phyloP scores from a whole-genome alignment of 1,140 invertebrate genomes.

The Chlorops oryzae region DNA sequence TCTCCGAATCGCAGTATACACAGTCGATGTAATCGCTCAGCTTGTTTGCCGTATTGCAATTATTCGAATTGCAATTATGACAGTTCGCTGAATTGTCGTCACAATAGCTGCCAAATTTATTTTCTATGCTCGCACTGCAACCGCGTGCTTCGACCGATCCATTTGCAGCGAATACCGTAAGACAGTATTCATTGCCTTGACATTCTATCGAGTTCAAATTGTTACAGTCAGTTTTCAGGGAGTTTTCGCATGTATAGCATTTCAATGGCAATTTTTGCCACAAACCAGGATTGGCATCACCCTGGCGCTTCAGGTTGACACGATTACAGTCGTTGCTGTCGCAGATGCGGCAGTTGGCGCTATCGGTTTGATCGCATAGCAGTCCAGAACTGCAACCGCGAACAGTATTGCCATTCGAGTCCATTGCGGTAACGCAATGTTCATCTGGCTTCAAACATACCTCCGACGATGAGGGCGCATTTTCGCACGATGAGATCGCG shows the following conservation, averaged over 20 bases:
- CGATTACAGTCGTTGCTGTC: slow-evolving; percentile 26
- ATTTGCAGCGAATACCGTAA: slow-evolving; percentile 27
- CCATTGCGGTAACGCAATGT: slow-evolving; percentile 23
- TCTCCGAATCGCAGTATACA: slow-evolving; percentile 29
- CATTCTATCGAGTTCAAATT: slow-evolving; percentile 10
- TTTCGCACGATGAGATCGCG: slow-evolving; percentile 19
- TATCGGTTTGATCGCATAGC: slow-evolving; percentile 15
- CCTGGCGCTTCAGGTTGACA: slow-evolving; percentile 25
- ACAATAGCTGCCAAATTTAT: slow-evolving; percentile 23
- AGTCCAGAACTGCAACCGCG: slow-evolving; percentile 31
- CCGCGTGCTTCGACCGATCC: slow-evolving; percentile 26
- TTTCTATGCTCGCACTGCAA: slow-evolving; percentile 31
- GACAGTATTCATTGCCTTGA: slow-evolving; percentile 29
- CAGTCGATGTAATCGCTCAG: slow-evolving; percentile 24
- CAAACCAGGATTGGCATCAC: slow-evolving; percentile 28
- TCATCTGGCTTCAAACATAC: slow-evolving; percentile 22
- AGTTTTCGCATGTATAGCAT: slow-evolving; percentile 25
- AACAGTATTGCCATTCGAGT: slow-evolving; percentile 25
- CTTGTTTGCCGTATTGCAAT: slow-evolving; percentile 26
- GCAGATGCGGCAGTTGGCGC: slow-evolving; percentile 23
- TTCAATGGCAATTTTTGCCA: slow-evolving; percentile 35
- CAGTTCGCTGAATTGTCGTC: slow-evolving; percentile 27
- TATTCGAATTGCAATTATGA: slow-evolving; percentile 39
- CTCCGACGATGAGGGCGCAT: slow-evolving; percentile 4
- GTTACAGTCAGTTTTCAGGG: slow-evolving; percentile 16